Evolutionary conservation across 2,888 invertebrate species (phyloP).

Genomic region (Zygogramma bicolorata): DNA sequence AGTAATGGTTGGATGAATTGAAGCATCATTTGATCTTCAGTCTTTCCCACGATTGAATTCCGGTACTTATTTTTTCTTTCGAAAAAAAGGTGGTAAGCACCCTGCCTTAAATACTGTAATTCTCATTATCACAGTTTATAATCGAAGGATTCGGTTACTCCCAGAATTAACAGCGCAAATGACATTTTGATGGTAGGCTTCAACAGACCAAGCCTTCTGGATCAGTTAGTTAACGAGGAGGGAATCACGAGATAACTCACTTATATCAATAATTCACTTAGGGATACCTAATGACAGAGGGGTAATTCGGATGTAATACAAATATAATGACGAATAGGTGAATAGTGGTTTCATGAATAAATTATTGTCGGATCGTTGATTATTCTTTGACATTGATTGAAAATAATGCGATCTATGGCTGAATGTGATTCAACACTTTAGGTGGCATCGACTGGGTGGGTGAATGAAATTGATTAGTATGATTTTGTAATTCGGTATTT

Average conservation of each 20-base stretch:
- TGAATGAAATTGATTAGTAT: too few species aligned
- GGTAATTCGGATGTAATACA: slow-evolving; percentile 9
- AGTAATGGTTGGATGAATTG: too few species aligned
- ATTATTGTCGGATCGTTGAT: too few species aligned
- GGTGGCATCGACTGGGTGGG: too few species aligned
- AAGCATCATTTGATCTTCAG: too few species aligned
- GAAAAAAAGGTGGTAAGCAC: too few species aligned
- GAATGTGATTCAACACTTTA: too few species aligned
- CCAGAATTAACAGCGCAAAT: slow-evolving; percentile 48
- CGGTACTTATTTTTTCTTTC: too few species aligned
- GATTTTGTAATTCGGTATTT: too few species aligned
- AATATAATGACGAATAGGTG: background rate
- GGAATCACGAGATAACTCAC: slow-evolving; percentile 51
- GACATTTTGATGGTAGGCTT: slow-evolving; percentile 55
- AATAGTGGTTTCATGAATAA: background rate
- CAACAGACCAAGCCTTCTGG: slow-evolving; percentile 43
- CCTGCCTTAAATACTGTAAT: slow-evolving; percentile 3
- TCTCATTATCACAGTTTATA: slow-evolving; percentile 7
- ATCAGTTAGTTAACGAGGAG: slow-evolving; percentile 46
- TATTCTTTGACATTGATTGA: too few species aligned
- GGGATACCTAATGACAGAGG: background rate
- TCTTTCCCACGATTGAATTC: too few species aligned
- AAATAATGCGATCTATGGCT: too few species aligned
- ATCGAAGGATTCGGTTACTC: slow-evolving; percentile 10
- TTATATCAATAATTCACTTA: background rate